Conservation (phyloP, 2,888 invertebrate genomes). For the Sarcophaga caerulescens region DNA sequence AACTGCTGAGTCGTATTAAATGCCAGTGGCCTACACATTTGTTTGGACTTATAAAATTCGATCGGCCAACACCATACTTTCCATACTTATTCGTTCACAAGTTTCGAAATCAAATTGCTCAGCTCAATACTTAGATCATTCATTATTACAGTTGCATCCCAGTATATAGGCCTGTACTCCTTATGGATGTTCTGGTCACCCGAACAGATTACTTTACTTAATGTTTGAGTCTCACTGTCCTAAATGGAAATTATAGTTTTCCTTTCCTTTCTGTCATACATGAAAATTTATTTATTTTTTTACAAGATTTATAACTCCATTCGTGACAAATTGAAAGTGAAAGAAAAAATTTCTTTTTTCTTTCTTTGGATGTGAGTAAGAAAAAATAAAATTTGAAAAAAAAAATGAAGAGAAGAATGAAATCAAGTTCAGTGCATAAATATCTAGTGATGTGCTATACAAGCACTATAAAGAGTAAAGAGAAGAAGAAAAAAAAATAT, state of each 20-base stretch:
- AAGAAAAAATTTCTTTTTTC: constrained; percentile 39
- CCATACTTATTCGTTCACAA: too few species aligned
- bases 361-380: background rate
- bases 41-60: too few species aligned
- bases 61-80: too few species aligned
- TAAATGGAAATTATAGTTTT: constrained; percentile 31
- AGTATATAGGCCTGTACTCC: too few species aligned
- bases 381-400: constrained; percentile 35
- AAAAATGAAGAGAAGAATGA: constrained; percentile 35
- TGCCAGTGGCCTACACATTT: too few species aligned
- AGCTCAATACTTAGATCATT: too few species aligned
- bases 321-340: constrained; percentile 76
- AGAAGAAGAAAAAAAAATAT: constrained; percentile 14
- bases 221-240: constrained; percentile 37
- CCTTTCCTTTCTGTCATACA: constrained; percentile 29
- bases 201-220: background rate
- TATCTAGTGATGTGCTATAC: constrained; percentile 59
- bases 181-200: background rate
- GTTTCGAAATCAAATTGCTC: too few species aligned
- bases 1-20: too few species aligned
- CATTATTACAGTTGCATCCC: too few species aligned
- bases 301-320: constrained; percentile 64
- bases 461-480: background rate
- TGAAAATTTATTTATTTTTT: constrained; percentile 40
- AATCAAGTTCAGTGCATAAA: constrained; percentile 68